Evolutionary conservation across 2,888 invertebrate genomes (phyloP).

Genomic region (Melanchra persicariae): DNA sequence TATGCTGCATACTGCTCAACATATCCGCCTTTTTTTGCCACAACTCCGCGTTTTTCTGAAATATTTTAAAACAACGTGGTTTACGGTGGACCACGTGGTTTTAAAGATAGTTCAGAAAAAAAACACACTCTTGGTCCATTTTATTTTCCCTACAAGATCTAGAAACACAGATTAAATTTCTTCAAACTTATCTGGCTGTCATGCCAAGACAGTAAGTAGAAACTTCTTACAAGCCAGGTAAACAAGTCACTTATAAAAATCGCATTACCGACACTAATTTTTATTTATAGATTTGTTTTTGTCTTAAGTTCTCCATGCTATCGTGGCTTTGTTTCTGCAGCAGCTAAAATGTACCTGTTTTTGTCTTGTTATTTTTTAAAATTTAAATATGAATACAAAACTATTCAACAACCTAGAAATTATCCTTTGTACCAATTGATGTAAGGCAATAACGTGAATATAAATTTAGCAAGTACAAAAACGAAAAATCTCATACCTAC

Average conservation of each 20-base stretch:
- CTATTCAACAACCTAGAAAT: not conserved
- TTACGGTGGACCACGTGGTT: no score
- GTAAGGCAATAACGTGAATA: not conserved
- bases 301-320: not conserved
- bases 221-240: not conserved
- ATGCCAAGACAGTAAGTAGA: not conserved
- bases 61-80: no score
- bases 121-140: not conserved
- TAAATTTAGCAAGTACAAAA: not conserved
- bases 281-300: conserved; percentile 33
- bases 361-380: not conserved
- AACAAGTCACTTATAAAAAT: conserved; percentile 28
- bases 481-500: not conserved
- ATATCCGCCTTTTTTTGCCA: no score
- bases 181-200: conserved; percentile 11
- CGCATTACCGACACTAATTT: conserved; percentile 7
- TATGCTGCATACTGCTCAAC: no score
- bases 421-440: no score
- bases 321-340: not conserved
- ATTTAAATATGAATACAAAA: not conserved
- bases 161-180: not conserved
- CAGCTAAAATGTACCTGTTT: not conserved
- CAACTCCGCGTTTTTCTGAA: no score
- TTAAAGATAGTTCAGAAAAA: not conserved
- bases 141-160: no score